A percentile compares a stretch with the other conserved stretches of the same genome.
These are phyloP conservation scores for Scaptomyza parva DNA, from an alignment of 2,888 invertebrate species.

Conservation along the genomic window DNA sequence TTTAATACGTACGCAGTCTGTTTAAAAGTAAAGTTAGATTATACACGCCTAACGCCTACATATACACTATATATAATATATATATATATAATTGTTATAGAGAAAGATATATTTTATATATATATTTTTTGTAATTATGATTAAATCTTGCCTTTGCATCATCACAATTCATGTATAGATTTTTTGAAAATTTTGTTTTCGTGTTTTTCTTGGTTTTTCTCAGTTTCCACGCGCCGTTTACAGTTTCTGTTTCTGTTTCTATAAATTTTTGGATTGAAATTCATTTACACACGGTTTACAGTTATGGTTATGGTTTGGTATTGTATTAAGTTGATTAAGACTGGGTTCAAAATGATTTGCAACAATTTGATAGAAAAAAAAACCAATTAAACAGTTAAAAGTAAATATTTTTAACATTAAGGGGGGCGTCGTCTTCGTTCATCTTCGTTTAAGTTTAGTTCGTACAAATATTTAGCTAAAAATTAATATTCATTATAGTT, in stretches of 20 bases:
- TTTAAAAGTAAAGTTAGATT: slow-evolving; percentile 79
- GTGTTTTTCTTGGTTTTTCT: slow-evolving; percentile 43
- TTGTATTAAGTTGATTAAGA: slow-evolving; percentile 16
- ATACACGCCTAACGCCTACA: slow-evolving; percentile 75
- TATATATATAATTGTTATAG: slow-evolving; percentile 50
- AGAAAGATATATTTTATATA: slow-evolving; percentile 57
- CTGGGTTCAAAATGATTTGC: slow-evolving; percentile 45
- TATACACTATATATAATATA: slow-evolving; percentile 72
- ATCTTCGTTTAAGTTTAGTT: slow-evolving; percentile 60
- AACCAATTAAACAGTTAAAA: slow-evolving; percentile 73
- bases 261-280: slow-evolving; percentile 41
- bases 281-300: slow-evolving; percentile 65
- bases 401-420: slow-evolving; percentile 68
- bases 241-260: slow-evolving; percentile 23
- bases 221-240: slow-evolving; percentile 60
- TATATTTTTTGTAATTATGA: slow-evolving; percentile 75
- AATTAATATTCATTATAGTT: slow-evolving; percentile 76
- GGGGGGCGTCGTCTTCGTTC: slow-evolving; percentile 6
- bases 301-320: slow-evolving; percentile 32
- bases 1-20: slow-evolving; percentile 80
- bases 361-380: slow-evolving; percentile 42
- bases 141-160: slow-evolving; percentile 80
- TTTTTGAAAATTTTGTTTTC: slow-evolving; percentile 49
- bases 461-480: slow-evolving; percentile 82
- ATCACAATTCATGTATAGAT: slow-evolving; percentile 79